phyloP scores from a whole-genome alignment of 2,113 vertebrate genomes.

The Alaudala cheleensis region DNA sequence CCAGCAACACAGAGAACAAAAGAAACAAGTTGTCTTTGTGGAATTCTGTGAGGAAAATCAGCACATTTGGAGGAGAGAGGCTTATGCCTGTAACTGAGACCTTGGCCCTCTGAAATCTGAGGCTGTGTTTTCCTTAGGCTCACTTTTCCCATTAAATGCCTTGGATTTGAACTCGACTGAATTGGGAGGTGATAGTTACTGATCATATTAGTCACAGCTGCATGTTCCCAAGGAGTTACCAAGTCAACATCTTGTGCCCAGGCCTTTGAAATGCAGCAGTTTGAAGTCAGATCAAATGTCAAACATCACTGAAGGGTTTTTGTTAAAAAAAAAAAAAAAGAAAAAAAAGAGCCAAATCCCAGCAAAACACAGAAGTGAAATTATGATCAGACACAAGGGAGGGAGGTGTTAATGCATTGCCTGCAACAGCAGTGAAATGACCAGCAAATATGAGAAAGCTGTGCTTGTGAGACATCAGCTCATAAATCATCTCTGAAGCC shows the following conservation, averaged over 20 bases:
- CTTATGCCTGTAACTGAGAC: neutral
- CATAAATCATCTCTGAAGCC: neutral
- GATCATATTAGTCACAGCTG: conserved; percentile 41
- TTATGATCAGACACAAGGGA: neutral
- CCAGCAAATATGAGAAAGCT: neutral
- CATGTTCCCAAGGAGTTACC: conserved; percentile 6
- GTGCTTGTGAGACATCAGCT: neutral
- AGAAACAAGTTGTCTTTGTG: neutral
- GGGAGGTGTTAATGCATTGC: neutral
- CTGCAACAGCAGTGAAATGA: neutral
- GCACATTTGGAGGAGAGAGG: neutral
- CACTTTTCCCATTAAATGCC: conserved; percentile 14
- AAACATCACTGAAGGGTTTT: neutral
- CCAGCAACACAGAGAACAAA: neutral
- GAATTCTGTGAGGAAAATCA: neutral
- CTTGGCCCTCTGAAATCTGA: conserved; percentile 13
- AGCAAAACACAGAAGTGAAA: neutral
- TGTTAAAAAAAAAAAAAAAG: neutral
- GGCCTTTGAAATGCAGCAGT: neutral
- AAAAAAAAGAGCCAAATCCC: neutral
- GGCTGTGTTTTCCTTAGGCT: conserved; percentile 13
- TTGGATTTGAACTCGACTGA: neutral
- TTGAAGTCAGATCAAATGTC: neutral
- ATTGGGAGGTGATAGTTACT: neutral
- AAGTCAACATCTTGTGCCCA: neutral